Evolutionary conservation across 2,113 vertebrate species (phyloP), one percentile per base, ranked within the genome.

Genomic region (Struthidea cinerea): DNA sequence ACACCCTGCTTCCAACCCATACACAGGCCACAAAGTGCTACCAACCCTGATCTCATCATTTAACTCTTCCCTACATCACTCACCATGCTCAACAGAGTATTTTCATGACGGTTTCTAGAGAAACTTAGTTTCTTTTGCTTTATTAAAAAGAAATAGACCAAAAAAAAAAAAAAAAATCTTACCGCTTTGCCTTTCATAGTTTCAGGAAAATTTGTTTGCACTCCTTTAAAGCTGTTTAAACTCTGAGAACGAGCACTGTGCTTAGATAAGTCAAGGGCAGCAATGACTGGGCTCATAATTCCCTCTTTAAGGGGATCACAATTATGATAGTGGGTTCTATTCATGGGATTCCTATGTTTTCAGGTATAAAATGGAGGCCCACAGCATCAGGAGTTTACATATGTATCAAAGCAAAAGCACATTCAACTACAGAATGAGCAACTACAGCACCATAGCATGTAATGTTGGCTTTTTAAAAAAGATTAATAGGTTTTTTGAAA

Each of bases 361-460:
- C 50, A 53, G 46, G 19, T 68, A 30, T 42, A 56, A 61, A 59
- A 57, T 1, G 87, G 23, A 63, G 19, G 10, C n/a, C 17, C 37
- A 41, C 33, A 73, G 30, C 49, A 85, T 17, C 46, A 59, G 30
- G 7, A 68, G 6, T 32, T 46, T 39, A n/a, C 10, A 30, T 18
- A 5, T 26, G 3, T 12, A 39, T 64, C n/a, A 57, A n/a, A 81
- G 11, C 41, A 65, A 64, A 74, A 60, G 8, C 23, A 44, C 15
- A 60, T 23, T 50, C n/a, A 85, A 26, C 14, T 30, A 27, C 16
- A 50, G 39, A 79, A 79, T 19, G 7, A 82, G 7, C 14, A 32
- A 6, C 19, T 32, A 8, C 1, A 32, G 6, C 13, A 13, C 22
- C 13, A 4, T 16, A 50, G 33, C 6, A 21, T 5, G 27, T 1